Percentiles rank a stretch among this genome's conserved stretches.
Conservation (phyloP, 2,888 invertebrate species). For the Hypomecis punctinalis region DNA sequence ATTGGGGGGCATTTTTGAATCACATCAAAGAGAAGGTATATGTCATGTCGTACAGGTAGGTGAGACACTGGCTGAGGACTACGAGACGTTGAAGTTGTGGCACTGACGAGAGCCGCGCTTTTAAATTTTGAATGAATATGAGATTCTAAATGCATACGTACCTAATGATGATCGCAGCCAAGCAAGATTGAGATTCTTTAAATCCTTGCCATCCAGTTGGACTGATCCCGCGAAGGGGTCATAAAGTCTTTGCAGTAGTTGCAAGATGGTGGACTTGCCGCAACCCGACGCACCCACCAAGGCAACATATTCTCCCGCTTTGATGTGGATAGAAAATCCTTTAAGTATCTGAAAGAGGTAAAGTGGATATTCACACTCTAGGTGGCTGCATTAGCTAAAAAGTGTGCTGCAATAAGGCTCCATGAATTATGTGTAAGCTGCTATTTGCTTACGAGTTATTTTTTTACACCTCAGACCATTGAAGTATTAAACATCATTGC, state of each 20-base stretch:
- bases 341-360: conserved; percentile 83
- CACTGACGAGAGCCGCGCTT: no score
- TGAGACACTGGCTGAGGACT: no score
- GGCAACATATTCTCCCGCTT: conserved; percentile 89
- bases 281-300: conserved; percentile 91
- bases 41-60: no score
- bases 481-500: no score
- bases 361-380: background rate
- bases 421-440: no score
- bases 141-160: conserved; percentile 41
- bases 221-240: conserved; percentile 86
- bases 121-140: background rate
- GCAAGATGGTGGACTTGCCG: conserved; percentile 92
- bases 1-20: no score
- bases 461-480: no score
- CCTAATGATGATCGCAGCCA: conserved; percentile 92
- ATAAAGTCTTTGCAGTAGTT: conserved; percentile 90
- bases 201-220: conserved; percentile 87
- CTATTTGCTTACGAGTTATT: no score
- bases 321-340: conserved; percentile 87
- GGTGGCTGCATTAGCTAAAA: no score
- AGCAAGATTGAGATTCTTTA: conserved; percentile 88
- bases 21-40: no score
- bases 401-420: no score
- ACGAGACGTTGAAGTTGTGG: no score